phyloP scores from a whole-genome alignment of 2,797 vertebrate species.

The Acropternis orthonyx region DNA sequence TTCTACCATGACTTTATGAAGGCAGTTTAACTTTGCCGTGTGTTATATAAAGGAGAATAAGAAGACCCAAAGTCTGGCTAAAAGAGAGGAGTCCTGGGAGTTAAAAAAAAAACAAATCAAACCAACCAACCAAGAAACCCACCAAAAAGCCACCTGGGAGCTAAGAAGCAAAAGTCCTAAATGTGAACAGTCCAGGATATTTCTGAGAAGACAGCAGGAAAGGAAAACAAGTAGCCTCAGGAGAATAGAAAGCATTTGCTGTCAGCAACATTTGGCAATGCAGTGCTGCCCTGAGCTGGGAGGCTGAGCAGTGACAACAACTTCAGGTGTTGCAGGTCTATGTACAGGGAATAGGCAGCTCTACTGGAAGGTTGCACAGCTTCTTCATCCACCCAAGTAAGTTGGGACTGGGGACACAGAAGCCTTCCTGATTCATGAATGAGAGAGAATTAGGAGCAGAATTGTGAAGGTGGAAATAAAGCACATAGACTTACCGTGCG shows the following conservation, averaged over 20 bases:
- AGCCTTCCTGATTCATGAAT: background rate
- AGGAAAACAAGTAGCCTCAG: background rate
- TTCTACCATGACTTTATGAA: background rate
- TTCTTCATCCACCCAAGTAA: background rate
- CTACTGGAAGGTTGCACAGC: background rate
- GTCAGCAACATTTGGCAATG: background rate
- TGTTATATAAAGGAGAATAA: background rate
- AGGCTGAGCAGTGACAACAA: background rate
- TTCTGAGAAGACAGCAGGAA: background rate
- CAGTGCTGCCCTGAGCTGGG: accelerated
- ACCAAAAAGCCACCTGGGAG: background rate
- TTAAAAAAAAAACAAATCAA: background rate
- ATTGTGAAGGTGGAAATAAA: background rate
- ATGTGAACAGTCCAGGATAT: background rate
- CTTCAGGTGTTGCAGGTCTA: background rate
- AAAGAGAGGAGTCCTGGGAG: background rate
- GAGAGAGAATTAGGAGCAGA: background rate
- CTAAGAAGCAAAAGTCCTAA: background rate
- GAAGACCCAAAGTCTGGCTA: background rate
- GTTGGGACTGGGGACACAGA: background rate
- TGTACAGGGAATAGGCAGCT: background rate
- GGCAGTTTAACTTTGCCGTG: background rate
- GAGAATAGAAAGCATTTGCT: background rate
- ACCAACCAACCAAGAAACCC: background rate
- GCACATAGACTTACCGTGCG: background rate